Evolutionary conservation across 2,888 invertebrate species (phyloP).

Genomic region (Lepidocyrtinus sp.): DNA sequence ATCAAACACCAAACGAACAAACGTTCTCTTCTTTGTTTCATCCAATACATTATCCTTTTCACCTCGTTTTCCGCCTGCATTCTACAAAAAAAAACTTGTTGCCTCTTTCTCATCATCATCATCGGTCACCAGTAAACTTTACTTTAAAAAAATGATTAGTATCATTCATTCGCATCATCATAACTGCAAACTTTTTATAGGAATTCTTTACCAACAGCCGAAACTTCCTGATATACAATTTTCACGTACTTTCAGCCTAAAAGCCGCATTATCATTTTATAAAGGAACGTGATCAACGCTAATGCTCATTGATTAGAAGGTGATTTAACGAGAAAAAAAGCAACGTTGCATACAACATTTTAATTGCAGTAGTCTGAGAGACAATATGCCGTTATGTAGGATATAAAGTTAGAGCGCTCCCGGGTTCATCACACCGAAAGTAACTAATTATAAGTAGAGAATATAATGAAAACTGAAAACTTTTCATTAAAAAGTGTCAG

Average conservation of each 20-base stretch:
- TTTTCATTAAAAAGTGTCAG: too few species aligned
- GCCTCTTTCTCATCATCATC: too few species aligned
- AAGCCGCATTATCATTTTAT: slow-evolving; percentile 1
- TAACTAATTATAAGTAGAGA: too few species aligned
- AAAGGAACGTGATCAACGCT: neutral
- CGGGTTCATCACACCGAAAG: too few species aligned
- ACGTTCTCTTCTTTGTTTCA: neutral
- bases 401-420: too few species aligned
- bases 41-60: slow-evolving; percentile 33
- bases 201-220: too few species aligned
- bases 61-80: slow-evolving; percentile 49
- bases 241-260: slow-evolving; percentile 14
- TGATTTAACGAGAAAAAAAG: neutral
- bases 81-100: slow-evolving; percentile 17
- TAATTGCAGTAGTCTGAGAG: neutral
- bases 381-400: too few species aligned
- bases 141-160: slow-evolving; percentile 26
- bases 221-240: slow-evolving; percentile 48
- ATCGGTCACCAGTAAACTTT: slow-evolving; percentile 45
- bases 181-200: slow-evolving; percentile 53
- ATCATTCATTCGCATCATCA: slow-evolving; percentile 41
- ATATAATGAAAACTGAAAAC: too few species aligned
- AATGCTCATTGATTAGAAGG: neutral
- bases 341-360: slow-evolving; percentile 8
- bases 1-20: neutral